Percentiles rank a stretch among this genome's conserved stretches.
Conservation (phyloP, 92 coral and sea anemone species). For the Ricordea florida region DNA sequence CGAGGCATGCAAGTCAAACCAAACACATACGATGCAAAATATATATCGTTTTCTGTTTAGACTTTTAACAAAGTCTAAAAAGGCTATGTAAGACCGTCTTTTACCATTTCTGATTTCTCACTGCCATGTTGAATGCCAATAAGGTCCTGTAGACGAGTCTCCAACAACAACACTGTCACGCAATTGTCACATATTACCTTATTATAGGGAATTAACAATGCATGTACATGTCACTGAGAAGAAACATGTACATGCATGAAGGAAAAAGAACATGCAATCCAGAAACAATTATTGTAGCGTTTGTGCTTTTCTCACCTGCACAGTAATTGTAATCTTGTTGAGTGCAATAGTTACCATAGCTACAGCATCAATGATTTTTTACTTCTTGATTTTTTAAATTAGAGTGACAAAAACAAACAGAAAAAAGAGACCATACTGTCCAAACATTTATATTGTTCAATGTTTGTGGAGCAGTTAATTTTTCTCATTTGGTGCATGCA, state of each 20-base stretch:
- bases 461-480: slow-evolving; percentile 10
- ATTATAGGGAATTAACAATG: too few relatives aligned
- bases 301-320: neutral
- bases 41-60: too few relatives aligned
- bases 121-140: neutral
- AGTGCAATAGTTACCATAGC: neutral
- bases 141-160: neutral
- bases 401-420: neutral
- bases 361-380: slow-evolving; percentile 1
- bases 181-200: too few relatives aligned
- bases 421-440: neutral
- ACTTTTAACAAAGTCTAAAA: too few relatives aligned
- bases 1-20: too few relatives aligned
- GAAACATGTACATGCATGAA: too few relatives aligned
- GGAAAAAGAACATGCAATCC: too few relatives aligned
- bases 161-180: neutral
- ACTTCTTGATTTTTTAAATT: neutral
- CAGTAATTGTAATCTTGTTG: neutral
- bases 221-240: too few relatives aligned
- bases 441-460: slow-evolving; percentile 5
- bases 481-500: neutral
- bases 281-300: neutral
- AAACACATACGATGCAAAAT: too few relatives aligned
- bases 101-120: too few relatives aligned
- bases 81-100: too few relatives aligned